A percentile compares a stretch with the other conserved stretches of the same genome.
Conservation (phyloP, 1,140 invertebrate genomes). For the Calliopsis andreniformis region DNA sequence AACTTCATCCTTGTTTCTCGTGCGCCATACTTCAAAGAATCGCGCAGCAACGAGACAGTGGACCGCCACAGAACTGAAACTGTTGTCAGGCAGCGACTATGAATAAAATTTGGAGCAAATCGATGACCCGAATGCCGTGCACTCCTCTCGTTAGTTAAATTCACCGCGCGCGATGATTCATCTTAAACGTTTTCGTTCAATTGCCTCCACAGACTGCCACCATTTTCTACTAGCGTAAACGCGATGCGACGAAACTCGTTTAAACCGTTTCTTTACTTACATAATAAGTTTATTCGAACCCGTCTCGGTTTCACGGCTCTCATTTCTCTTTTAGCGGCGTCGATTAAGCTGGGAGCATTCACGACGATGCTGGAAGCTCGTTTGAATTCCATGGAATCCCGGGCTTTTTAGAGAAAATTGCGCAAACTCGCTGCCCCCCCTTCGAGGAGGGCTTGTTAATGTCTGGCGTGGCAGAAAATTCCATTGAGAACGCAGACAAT, state of each 20-base stretch:
- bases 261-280: constrained; percentile 38
- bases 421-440: too few relatives aligned
- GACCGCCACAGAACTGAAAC: too few relatives aligned
- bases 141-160: constrained; percentile 55
- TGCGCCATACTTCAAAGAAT: too few relatives aligned
- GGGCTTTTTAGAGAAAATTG: not conserved
- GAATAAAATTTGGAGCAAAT: constrained; percentile 19
- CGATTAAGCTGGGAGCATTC: not conserved
- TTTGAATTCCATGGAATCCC: not conserved
- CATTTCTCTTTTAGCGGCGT: not conserved
- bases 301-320: constrained; percentile 17
- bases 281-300: constrained; percentile 42
- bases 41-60: too few relatives aligned
- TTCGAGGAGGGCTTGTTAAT: too few relatives aligned
- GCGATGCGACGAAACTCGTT: constrained; percentile 43
- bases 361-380: not conserved
- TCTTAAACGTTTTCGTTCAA: constrained; percentile 66
- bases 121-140: constrained; percentile 26
- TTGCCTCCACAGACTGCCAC: constrained; percentile 62
- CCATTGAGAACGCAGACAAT: too few relatives aligned
- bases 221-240: constrained; percentile 35
- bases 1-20: too few relatives aligned
- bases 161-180: constrained; percentile 66
- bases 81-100: not conserved
- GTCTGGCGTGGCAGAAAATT: too few relatives aligned